phyloP scores from a whole-genome alignment of 2,797 vertebrate genomes.

The Tadarida brasiliensis region DNA sequence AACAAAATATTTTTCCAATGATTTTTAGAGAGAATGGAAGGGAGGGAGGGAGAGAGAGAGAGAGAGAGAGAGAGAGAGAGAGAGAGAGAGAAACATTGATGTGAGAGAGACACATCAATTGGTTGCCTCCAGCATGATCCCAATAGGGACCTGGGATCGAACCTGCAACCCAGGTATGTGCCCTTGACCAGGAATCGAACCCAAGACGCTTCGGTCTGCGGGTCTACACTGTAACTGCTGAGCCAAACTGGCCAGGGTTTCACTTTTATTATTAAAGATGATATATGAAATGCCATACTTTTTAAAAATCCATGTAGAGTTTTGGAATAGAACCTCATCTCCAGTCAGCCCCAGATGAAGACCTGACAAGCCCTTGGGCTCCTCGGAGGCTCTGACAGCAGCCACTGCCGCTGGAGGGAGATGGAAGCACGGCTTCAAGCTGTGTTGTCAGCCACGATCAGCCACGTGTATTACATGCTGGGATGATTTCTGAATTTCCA shows the following conservation, averaged over 20 bases:
- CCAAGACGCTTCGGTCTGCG: too few species aligned
- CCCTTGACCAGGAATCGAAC: too few species aligned
- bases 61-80: too few species aligned
- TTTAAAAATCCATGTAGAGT: neutral
- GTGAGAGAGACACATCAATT: too few species aligned
- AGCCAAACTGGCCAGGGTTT: neutral
- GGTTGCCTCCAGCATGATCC: too few species aligned
- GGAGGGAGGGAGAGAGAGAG: too few species aligned
- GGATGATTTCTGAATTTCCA: neutral
- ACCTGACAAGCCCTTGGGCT: neutral
- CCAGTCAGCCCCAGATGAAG: slow-evolving; percentile 14
- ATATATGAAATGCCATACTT: neutral
- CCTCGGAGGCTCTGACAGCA: neutral
- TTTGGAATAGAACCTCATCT: neutral
- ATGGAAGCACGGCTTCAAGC: neutral
- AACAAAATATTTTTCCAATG: too few species aligned
- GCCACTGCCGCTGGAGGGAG: neutral
- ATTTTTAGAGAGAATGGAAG: too few species aligned
- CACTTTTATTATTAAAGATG: neutral
- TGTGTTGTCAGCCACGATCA: neutral
- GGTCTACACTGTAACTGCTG: too few species aligned
- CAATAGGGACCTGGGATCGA: too few species aligned
- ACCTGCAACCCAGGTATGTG: too few species aligned
- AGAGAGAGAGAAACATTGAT: too few species aligned
- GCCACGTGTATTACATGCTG: rapidly evolving